phyloP scores from a whole-genome alignment of 2,113 vertebrate species.

The Nesogale talazaci region DNA sequence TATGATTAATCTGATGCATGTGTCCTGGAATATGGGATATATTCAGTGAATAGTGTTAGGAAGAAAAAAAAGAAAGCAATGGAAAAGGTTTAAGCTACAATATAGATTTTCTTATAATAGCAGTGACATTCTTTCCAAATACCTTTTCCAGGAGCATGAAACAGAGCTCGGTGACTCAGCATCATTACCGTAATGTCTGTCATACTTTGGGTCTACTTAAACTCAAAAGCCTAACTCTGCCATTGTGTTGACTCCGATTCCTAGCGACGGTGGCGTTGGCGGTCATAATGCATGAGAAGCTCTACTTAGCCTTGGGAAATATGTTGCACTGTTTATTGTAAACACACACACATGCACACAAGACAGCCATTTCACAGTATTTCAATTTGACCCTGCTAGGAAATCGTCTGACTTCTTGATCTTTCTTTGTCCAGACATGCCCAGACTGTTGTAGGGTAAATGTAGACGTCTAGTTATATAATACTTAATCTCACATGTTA shows the following conservation, averaged over 20 bases:
- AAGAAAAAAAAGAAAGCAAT: accelerated
- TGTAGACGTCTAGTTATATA: neutral
- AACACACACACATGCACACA: neutral
- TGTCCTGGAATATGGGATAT: neutral
- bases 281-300: no score
- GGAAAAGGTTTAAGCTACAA: neutral
- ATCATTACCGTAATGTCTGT: neutral
- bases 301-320: conserved; percentile 20
- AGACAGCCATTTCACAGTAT: neutral
- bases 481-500: conserved; percentile 27
- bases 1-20: neutral
- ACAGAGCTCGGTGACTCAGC: neutral
- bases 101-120: neutral
- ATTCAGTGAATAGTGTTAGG: neutral
- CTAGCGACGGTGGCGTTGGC: no score
- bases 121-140: neutral
- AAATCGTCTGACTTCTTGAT: neutral
- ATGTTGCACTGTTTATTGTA: conserved; percentile 9
- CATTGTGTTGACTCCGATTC: no score
- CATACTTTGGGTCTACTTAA: neutral
- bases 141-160: neutral
- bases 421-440: conserved; percentile 54
- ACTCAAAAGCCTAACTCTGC: no score
- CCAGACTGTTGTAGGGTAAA: neutral
- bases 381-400: neutral